Percentiles rank a stretch among this genome's conserved stretches.
Conservation (phyloP, 2,888 invertebrate genomes). For the Myathropa florea region DNA sequence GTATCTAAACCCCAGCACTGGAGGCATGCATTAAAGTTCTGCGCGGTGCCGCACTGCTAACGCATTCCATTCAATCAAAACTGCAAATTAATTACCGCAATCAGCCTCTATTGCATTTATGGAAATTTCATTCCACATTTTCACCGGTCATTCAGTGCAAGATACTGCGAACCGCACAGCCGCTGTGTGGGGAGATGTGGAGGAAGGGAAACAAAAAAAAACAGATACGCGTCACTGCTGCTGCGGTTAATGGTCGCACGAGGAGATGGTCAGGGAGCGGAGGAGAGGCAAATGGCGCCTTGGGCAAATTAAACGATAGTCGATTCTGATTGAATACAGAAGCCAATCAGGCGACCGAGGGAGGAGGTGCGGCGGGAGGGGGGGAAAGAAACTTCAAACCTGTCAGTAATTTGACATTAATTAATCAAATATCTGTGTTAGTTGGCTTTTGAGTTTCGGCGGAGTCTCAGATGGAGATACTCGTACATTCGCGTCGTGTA, state of each 20-base stretch:
- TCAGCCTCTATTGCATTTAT: constrained; percentile 59
- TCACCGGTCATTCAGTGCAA: constrained; percentile 52
- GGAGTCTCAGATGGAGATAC: not conserved
- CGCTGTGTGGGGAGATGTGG: not conserved
- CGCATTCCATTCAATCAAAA: constrained; percentile 63
- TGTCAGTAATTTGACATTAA: constrained; percentile 65
- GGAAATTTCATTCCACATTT: constrained; percentile 64
- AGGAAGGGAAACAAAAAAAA: not conserved
- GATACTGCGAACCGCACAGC: constrained; percentile 7
- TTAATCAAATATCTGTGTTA: constrained; percentile 66
- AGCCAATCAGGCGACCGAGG: not conserved
- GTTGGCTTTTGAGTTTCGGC: constrained; percentile 16
- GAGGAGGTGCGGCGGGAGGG: no score
- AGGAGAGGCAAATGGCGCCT: not conserved
- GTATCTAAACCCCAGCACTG: not conserved
- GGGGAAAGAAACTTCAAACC: constrained; percentile 5
- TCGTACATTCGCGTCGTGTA: not conserved
- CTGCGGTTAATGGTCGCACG: not conserved
- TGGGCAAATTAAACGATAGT: constrained; percentile 22
- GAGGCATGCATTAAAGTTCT: constrained; percentile 34
- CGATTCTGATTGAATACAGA: constrained; percentile 8
- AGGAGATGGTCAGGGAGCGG: not conserved
- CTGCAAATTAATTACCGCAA: constrained; percentile 68
- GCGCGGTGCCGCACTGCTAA: constrained; percentile 22
- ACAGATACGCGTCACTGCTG: not conserved